Percentiles rank a stretch among this genome's conserved stretches.
Evolutionary conservation across 2,797 vertebrate genomes (phyloP).

Genomic region (Prunella strophiata): DNA sequence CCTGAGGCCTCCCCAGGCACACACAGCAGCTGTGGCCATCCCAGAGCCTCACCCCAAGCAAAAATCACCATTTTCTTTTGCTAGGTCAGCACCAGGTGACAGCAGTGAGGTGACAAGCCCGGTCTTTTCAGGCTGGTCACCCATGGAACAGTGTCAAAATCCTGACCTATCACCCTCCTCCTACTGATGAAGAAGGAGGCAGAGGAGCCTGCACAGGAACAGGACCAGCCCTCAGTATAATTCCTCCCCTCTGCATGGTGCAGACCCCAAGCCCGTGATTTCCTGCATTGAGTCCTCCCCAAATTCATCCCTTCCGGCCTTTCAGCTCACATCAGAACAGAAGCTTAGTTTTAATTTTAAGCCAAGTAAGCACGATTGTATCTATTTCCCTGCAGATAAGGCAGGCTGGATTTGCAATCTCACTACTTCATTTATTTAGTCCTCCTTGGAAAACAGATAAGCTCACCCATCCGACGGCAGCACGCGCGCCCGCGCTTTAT

Average conservation of each 20-base stretch:
- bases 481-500: not conserved
- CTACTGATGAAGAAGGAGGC: not conserved
- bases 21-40: not conserved
- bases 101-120: not conserved
- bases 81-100: not conserved
- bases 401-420: slow-evolving; percentile 62
- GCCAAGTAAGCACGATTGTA: slow-evolving; percentile 40
- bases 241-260: not conserved
- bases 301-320: slow-evolving; percentile 36
- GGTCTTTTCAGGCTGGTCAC: not conserved
- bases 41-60: not conserved
- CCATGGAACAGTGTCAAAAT: not conserved
- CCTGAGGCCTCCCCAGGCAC: not conserved
- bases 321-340: not conserved
- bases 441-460: slow-evolving; percentile 65
- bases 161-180: not conserved
- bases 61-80: not conserved
- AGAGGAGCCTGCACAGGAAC: not conserved
- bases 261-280: not conserved
- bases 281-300: not conserved
- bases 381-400: slow-evolving; percentile 53
- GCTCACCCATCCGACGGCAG: slow-evolving; percentile 25
- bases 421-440: slow-evolving; percentile 41
- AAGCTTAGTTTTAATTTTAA: slow-evolving; percentile 51
- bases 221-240: not conserved